Conservation (phyloP, 2,113 vertebrate genomes). For the Phalacrocorax pelagicus region DNA sequence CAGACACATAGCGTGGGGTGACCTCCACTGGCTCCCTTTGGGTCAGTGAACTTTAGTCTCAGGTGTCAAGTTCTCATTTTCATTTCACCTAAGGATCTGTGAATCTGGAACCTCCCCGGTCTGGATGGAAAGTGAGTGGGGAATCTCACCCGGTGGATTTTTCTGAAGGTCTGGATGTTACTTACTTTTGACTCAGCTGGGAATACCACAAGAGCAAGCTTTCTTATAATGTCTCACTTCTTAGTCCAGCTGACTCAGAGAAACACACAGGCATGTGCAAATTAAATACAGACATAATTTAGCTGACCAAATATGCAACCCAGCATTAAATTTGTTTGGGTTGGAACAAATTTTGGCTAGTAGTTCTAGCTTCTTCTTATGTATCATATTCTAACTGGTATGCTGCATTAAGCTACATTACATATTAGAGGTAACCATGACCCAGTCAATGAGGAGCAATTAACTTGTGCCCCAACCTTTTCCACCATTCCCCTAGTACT, state of each 20-base stretch:
- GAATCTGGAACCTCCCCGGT: neutral
- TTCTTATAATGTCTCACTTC: neutral
- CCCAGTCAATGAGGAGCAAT: neutral
- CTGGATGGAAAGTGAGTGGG: neutral
- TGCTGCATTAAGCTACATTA: neutral
- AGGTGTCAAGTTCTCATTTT: neutral
- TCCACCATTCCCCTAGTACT: neutral
- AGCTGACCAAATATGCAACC: neutral
- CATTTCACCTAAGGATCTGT: neutral
- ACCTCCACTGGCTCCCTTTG: neutral
- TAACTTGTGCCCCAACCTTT: neutral
- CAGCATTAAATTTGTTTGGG: slow-evolving; percentile 5
- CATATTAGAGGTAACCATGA: neutral
- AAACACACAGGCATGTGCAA: neutral
- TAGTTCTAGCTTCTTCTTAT: neutral
- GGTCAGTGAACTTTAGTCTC: neutral
- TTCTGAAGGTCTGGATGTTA: neutral
- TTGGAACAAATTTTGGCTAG: neutral
- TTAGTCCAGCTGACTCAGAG: slow-evolving; percentile 14
- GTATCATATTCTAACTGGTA: neutral
- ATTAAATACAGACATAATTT: slow-evolving; percentile 23
- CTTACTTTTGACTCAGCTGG: neutral
- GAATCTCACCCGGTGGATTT: neutral
- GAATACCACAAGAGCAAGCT: neutral
- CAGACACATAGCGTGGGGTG: rapidly evolving